Conservation (phyloP, 2,888 invertebrate genomes). For the Rhopalosiphum nymphaeae region DNA sequence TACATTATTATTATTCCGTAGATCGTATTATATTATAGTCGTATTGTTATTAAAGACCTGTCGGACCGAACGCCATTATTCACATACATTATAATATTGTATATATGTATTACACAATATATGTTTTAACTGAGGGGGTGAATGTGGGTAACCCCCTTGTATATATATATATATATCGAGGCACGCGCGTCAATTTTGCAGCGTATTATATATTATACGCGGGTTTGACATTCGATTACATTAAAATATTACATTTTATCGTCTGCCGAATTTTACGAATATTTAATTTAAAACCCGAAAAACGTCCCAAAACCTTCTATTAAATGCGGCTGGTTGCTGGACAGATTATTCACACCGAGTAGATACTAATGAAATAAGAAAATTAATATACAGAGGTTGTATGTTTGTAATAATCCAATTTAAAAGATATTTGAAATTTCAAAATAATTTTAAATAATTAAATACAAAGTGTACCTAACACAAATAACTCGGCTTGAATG, state of each 20-base stretch:
- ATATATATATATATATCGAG: not conserved
- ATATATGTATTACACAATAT: conserved; percentile 2
- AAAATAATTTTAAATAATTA: not conserved
- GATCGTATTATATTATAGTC: not conserved
- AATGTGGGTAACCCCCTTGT: not conserved
- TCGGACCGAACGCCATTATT: conserved; percentile 20
- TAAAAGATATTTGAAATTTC: not conserved
- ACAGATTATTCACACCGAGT: not conserved
- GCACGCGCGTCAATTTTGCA: not conserved
- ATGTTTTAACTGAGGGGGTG: not conserved
- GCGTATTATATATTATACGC: not conserved
- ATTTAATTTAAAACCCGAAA: not conserved
- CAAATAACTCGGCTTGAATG: not conserved
- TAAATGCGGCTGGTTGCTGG: not conserved
- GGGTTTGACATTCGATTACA: conserved; percentile 13
- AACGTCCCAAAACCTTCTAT: not conserved
- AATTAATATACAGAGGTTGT: not conserved
- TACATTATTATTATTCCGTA: not conserved
- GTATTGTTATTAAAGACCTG: conserved; percentile 8
- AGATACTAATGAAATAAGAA: not conserved
- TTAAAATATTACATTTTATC: not conserved
- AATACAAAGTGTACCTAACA: not conserved
- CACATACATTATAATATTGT: not conserved
- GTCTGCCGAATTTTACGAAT: not conserved
- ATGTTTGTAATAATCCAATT: not conserved